Percentiles rank a stretch among this genome's conserved stretches.
phyloP scores from a whole-genome alignment of 2,113 vertebrate genomes.

The Cynocephalus volans region DNA sequence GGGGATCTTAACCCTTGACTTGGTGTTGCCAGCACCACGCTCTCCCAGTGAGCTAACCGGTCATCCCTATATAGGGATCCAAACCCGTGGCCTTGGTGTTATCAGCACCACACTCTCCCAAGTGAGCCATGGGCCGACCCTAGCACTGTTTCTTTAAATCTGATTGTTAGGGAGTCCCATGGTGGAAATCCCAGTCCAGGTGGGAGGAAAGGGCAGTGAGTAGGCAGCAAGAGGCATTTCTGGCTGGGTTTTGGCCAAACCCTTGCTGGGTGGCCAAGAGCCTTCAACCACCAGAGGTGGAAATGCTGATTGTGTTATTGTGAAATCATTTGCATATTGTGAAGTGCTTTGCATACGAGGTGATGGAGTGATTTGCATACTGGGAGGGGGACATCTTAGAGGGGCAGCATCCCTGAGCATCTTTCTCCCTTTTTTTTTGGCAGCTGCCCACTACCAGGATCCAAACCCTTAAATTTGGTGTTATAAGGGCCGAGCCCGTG shows the following conservation, averaged over 20 bases:
- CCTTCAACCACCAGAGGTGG: conserved; percentile 8
- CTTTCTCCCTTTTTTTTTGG: neutral
- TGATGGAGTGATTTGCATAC: conserved; percentile 53
- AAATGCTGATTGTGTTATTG: conserved; percentile 76
- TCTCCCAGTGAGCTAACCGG: no score
- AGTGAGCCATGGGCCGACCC: no score
- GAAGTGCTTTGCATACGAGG: conserved; percentile 73
- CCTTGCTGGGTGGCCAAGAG: neutral
- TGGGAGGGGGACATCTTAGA: neutral
- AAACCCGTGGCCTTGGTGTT: no score
- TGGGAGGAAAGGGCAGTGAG: neutral
- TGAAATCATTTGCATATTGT: conserved; percentile 83
- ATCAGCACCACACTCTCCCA: no score
- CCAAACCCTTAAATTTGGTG: no score
- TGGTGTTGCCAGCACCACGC: no score
- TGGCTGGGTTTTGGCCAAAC: neutral
- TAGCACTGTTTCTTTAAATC: no score
- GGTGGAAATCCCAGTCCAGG: neutral
- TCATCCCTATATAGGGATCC: no score
- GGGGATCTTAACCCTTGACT: no score
- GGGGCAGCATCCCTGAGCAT: neutral
- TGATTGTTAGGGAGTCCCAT: neutral
- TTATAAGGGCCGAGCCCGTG: no score
- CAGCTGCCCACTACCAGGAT: no score
- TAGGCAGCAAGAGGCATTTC: neutral